These are phyloP conservation scores for Drosophila chauvacae DNA, from an alignment of 1,140 invertebrate species.

Conservation along the genomic window DNA sequence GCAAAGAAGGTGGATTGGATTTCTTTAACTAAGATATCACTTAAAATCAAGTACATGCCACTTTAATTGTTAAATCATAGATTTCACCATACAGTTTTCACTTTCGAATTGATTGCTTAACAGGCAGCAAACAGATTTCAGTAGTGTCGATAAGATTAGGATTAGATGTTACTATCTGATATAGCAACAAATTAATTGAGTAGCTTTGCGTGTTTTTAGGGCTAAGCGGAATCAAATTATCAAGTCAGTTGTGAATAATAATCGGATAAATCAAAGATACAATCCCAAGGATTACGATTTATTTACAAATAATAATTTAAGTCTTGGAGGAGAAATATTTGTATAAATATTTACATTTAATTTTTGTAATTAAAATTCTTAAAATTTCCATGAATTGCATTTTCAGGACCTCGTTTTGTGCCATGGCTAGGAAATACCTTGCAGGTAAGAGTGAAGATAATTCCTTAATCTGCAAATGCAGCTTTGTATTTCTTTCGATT, in stretches of 20 bases:
- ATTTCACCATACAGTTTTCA: conserved; percentile 42
- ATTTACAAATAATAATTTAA: not conserved
- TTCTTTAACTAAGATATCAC: not conserved
- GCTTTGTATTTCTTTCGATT: not conserved
- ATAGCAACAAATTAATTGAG: conserved; percentile 1
- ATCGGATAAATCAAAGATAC: not conserved
- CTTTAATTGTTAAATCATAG: conserved; percentile 23
- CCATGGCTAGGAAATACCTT: conserved; percentile 88
- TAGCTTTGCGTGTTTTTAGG: not conserved
- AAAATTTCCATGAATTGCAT: not conserved
- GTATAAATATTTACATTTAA: not conserved
- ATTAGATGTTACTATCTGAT: conserved; percentile 1
- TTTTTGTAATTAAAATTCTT: not conserved
- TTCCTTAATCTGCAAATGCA: not conserved
- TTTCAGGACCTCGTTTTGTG: conserved; percentile 88
- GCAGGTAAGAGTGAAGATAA: conserved; percentile 6
- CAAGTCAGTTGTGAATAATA: not conserved
- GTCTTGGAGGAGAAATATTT: not conserved
- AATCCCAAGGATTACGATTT: not conserved
- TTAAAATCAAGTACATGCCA: not conserved
- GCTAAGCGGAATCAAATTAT: not conserved
- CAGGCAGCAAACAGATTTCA: conserved; percentile 40
- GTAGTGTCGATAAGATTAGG: conserved; percentile 57
- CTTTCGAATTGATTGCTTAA: conserved; percentile 35
- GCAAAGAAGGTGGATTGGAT: not conserved